These are phyloP conservation scores for Taenioides sp. DNA, from an alignment of 2,797 vertebrate species.

Conservation along the genomic window DNA sequence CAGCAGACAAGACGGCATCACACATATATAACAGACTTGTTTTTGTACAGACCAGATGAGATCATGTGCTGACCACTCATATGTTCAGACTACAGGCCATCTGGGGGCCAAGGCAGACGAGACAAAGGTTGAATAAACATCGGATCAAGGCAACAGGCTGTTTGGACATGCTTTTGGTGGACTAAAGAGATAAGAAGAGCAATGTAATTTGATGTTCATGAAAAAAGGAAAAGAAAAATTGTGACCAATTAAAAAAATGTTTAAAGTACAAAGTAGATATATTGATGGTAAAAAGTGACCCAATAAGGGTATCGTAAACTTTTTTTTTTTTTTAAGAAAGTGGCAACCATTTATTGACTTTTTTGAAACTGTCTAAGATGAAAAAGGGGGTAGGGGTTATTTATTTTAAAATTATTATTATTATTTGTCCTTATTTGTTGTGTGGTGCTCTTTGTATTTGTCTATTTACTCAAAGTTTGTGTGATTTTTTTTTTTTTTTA, in stretches of 20 bases:
- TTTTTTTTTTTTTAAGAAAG: too few relatives aligned
- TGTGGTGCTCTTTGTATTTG: too few relatives aligned
- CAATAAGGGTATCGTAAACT: too few relatives aligned
- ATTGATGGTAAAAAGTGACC: not conserved
- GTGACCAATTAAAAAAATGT: too few relatives aligned
- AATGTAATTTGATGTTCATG: not conserved
- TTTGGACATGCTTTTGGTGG: not conserved
- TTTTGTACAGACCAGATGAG: constrained; percentile 35
- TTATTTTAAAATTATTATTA: too few relatives aligned
- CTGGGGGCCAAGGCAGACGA: not conserved
- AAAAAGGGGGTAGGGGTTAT: too few relatives aligned
- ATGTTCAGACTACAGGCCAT: constrained; percentile 23
- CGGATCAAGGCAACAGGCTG: not conserved
- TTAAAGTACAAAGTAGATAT: not conserved
- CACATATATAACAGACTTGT: constrained; percentile 22
- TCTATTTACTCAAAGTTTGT: too few relatives aligned
- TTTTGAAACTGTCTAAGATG: too few relatives aligned
- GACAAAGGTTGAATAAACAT: constrained; percentile 5
- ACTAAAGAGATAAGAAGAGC: not conserved
- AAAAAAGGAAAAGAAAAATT: too few relatives aligned
- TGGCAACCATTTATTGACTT: too few relatives aligned
- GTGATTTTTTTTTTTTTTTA: too few relatives aligned
- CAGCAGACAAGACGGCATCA: constrained; percentile 18
- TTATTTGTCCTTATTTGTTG: too few relatives aligned
- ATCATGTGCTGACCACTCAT: constrained; percentile 39